Evolutionary conservation across 2,888 invertebrate species (phyloP).

Genomic region (Apamea epomidion): DNA sequence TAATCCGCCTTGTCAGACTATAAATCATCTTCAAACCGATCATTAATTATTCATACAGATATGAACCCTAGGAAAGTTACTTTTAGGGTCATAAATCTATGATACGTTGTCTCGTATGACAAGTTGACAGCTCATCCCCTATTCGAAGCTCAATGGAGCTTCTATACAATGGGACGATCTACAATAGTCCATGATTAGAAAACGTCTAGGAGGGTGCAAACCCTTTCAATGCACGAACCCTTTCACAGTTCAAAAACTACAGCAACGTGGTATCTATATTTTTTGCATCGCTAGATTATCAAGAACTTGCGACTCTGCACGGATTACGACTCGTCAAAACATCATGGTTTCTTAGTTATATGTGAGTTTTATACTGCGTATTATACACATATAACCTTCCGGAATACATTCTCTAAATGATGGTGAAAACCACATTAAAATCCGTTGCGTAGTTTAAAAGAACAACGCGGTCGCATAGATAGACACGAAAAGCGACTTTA

Average conservation of each 20-base stretch:
- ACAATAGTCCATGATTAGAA: conserved; percentile 41
- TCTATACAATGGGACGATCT: conserved; percentile 22
- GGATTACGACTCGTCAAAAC: not conserved
- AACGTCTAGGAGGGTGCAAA: conserved; percentile 7
- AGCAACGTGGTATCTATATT: not conserved
- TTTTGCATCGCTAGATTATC: not conserved
- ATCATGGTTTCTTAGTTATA: not conserved
- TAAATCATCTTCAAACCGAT: conserved; percentile 31
- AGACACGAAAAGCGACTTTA: not conserved
- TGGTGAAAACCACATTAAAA: no score
- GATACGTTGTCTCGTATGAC: conserved; percentile 14
- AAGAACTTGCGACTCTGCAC: not conserved
- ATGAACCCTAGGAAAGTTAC: conserved; percentile 20
- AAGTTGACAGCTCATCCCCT: conserved; percentile 28
- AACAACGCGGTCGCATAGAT: not conserved
- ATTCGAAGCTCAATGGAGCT: conserved; percentile 14
- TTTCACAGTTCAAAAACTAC: conserved; percentile 5
- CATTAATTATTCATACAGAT: conserved; percentile 35
- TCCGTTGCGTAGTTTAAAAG: not conserved
- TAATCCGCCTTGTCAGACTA: conserved; percentile 6
- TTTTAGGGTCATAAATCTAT: conserved; percentile 16
- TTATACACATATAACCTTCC: not conserved
- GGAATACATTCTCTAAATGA: not conserved
- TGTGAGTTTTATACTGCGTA: not conserved
- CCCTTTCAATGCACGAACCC: conserved; percentile 9